Conservation (phyloP, 2,113 vertebrate species). For the Glaucomys volans region DNA sequence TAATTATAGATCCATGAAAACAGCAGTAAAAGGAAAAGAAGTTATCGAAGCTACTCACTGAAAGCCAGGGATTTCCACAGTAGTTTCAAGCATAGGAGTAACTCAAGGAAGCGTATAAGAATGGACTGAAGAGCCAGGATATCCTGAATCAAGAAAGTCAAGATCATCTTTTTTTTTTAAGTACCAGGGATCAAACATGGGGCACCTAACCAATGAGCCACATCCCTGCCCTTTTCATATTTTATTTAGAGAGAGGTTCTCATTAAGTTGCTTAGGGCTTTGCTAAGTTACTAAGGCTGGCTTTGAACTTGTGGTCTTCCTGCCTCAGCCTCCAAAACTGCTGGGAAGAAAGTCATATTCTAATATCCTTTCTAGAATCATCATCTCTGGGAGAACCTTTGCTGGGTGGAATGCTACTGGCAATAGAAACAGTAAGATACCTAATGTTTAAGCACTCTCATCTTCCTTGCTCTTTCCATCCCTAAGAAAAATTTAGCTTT, state of each 20-base stretch:
- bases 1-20: not conserved
- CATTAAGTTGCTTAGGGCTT: too few species aligned
- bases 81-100: not conserved
- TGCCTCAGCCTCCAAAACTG: too few species aligned
- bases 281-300: too few species aligned
- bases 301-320: too few species aligned
- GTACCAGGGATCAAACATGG: not conserved
- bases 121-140: accelerated
- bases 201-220: too few species aligned
- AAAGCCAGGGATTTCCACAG: not conserved
- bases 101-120: not conserved
- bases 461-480: not conserved
- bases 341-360: not conserved
- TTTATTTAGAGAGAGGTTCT: too few species aligned
- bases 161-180: not conserved
- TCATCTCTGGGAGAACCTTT: not conserved
- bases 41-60: not conserved
- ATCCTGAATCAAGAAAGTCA: not conserved
- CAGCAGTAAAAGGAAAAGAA: not conserved
- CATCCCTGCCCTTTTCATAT: too few species aligned
- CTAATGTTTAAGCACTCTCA: not conserved
- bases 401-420: not conserved
- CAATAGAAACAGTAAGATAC: not conserved
- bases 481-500: not conserved
- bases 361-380: not conserved